These are phyloP conservation scores for Strigamia crassipes DNA, from an alignment of 2,888 invertebrate genomes.

Conservation along the genomic window DNA sequence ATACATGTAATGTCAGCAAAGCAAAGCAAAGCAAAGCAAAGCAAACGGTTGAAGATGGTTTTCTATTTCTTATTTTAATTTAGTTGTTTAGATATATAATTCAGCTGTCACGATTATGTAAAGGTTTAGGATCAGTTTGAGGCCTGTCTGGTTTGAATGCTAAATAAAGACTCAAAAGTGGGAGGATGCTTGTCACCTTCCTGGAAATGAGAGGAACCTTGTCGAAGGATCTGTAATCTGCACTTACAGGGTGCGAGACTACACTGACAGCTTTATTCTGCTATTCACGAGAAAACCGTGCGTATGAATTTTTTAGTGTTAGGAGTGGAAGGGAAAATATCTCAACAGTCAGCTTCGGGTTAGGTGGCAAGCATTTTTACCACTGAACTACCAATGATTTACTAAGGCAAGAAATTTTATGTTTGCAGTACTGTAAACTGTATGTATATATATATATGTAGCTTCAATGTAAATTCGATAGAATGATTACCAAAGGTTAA, in stretches of 20 bases:
- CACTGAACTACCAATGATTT: neutral
- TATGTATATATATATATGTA: no score
- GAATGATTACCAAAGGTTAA: slow-evolving; percentile 1
- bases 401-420: neutral
- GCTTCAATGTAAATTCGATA: no score
- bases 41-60: no score
- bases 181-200: slow-evolving; percentile 10
- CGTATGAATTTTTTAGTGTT: neutral
- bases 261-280: neutral
- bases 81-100: neutral
- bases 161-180: neutral
- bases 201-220: neutral
- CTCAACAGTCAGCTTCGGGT: neutral
- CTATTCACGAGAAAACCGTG: neutral
- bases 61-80: neutral
- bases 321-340: neutral
- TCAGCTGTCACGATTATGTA: neutral
- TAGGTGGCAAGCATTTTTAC: neutral
- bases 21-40: no score
- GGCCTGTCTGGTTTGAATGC: neutral
- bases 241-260: neutral
- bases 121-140: neutral
- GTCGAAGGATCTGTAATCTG: neutral
- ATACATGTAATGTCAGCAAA: no score
- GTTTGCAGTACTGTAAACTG: no score